A percentile compares a stretch with the other conserved stretches of the same genome.
Evolutionary conservation across 1,140 invertebrate genomes (phyloP).

Genomic region (Bombus confusus): DNA sequence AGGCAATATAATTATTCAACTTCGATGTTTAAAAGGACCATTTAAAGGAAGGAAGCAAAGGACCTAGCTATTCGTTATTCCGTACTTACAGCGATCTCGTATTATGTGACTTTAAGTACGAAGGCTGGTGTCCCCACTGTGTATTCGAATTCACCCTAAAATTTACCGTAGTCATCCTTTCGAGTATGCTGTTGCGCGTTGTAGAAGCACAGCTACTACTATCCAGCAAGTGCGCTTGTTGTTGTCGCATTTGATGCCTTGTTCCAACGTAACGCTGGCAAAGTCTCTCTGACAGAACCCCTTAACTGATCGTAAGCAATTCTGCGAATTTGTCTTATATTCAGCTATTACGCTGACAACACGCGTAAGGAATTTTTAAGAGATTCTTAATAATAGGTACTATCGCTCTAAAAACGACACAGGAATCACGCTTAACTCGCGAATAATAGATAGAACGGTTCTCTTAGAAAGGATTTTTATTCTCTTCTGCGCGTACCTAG

Average conservation of each 20-base stretch:
- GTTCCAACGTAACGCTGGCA: neutral
- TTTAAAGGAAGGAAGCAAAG: constrained; percentile 16
- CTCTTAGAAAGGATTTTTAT: neutral
- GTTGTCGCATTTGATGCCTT: constrained; percentile 30
- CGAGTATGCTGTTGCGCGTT: constrained; percentile 1
- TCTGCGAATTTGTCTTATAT: too few species aligned
- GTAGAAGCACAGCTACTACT: too few species aligned
- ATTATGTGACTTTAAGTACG: constrained; percentile 43
- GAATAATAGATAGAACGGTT: neutral
- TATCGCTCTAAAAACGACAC: neutral
- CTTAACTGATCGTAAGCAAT: too few species aligned
- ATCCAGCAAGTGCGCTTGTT: neutral
- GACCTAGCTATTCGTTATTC: constrained; percentile 7
- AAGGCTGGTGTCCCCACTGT: neutral
- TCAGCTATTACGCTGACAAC: neutral
- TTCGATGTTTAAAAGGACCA: too few species aligned
- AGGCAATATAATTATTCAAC: neutral
- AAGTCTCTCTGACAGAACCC: neutral
- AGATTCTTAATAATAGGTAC: too few species aligned
- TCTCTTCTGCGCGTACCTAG: neutral
- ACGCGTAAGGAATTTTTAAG: neutral
- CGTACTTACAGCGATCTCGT: neutral
- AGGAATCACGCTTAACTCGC: neutral
- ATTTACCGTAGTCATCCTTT: constrained; percentile 29
- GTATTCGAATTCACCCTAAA: constrained; percentile 15